A percentile compares a stretch with the other conserved stretches of the same genome.
phyloP scores from a whole-genome alignment of 2,888 invertebrate genomes.

The Hydrotaea cyrtoneurina region DNA sequence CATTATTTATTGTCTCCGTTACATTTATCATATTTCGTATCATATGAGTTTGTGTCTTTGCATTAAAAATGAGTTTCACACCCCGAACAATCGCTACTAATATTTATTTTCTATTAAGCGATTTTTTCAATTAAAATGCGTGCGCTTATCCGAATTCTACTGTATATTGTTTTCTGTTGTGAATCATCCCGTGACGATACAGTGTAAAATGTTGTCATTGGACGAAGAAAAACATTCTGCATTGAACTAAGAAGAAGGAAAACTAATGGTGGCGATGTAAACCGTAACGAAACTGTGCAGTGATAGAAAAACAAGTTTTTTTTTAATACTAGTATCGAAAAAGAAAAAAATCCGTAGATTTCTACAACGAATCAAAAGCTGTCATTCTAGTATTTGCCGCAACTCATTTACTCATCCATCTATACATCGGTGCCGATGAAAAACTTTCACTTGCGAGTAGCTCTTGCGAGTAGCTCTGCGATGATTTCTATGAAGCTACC shows the following conservation, averaged over 20 bases:
- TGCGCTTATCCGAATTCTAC: too few relatives aligned
- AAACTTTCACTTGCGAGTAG: constrained; percentile 66
- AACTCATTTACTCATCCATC: neutral
- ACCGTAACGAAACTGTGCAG: neutral
- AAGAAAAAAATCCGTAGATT: constrained; percentile 12
- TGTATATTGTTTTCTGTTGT: neutral
- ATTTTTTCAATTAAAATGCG: too few relatives aligned
- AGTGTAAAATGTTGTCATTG: constrained; percentile 2
- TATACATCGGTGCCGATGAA: constrained; percentile 36
- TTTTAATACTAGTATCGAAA: neutral
- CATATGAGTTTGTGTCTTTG: too few relatives aligned
- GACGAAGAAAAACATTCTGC: neutral
- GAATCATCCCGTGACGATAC: neutral
- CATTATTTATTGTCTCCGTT: too few relatives aligned
- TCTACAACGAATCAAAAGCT: constrained; percentile 42
- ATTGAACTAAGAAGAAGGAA: neutral
- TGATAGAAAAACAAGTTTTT: neutral
- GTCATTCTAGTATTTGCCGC: constrained; percentile 49
- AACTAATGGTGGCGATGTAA: neutral
- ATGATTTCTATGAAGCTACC: too few relatives aligned
- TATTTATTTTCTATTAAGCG: too few relatives aligned
- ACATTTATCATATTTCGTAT: too few relatives aligned
- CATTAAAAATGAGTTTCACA: too few relatives aligned
- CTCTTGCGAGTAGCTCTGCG: neutral
- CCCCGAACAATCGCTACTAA: too few relatives aligned